phyloP scores from a whole-genome alignment of 2,888 invertebrate species.

The Hyppa rectilinea region DNA sequence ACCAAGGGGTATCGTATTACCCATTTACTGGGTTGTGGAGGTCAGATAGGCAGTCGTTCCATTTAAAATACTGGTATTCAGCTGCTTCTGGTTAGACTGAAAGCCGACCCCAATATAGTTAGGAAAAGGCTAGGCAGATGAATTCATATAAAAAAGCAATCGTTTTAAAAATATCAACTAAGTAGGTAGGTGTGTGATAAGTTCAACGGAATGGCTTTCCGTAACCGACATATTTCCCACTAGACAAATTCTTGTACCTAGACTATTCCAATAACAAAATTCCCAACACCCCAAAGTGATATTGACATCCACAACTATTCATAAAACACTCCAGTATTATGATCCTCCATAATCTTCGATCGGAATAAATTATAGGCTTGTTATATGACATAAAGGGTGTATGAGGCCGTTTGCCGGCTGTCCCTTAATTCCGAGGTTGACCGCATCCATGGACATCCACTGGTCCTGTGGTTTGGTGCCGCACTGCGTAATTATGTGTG shows the following conservation, averaged over 20 bases:
- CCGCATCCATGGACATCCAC: conserved; percentile 40
- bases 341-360: conserved; percentile 26
- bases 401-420: conserved; percentile 14
- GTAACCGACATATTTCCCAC: no score
- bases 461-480: conserved; percentile 47
- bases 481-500: conserved; percentile 62
- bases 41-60: no score
- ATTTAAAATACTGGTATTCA: no score
- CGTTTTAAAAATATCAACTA: neutral
- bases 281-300: neutral
- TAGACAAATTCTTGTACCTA: neutral
- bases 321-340: conserved; percentile 14
- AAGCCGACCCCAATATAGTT: no score
- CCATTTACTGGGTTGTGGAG: no score
- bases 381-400: conserved; percentile 14
- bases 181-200: no score
- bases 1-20: no score
- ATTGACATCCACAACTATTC: conserved; percentile 10
- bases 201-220: neutral
- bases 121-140: no score
- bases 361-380: conserved; percentile 37
- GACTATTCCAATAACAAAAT: neutral
- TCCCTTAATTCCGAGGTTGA: conserved; percentile 30
- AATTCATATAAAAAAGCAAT: no score
- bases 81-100: no score